Evolutionary conservation across 2,888 invertebrate species (phyloP).

Genomic region (Sarcophaga rosellei): DNA sequence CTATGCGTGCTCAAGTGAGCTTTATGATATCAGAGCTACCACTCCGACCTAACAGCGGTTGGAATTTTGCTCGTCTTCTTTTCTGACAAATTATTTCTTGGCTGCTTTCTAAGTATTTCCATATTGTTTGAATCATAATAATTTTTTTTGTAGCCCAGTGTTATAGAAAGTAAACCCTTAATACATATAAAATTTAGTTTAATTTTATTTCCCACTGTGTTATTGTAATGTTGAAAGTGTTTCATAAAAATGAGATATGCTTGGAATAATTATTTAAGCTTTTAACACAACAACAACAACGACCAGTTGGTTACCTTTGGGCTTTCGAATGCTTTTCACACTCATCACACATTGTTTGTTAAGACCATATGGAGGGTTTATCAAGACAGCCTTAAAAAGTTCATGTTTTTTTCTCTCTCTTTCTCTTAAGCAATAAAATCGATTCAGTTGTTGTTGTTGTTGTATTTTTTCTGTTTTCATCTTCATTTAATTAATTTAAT

Average conservation of each 20-base stretch:
- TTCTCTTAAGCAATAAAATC: too few species aligned
- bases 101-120: too few species aligned
- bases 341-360: constrained; percentile 12
- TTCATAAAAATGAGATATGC: constrained; percentile 5
- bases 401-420: neutral
- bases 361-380: neutral
- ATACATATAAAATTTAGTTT: too few species aligned
- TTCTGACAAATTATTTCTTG: too few species aligned
- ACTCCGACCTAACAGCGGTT: too few species aligned
- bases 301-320: constrained; percentile 21
- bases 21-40: too few species aligned
- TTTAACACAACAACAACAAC: neutral
- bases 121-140: too few species aligned
- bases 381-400: neutral
- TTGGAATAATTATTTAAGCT: constrained; percentile 20
- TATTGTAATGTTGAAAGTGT: too few species aligned
- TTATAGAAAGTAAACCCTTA: too few species aligned
- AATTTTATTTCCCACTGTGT: constrained; percentile 1
- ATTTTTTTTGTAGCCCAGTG: too few species aligned
- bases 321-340: constrained; percentile 9
- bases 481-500: constrained; percentile 65
- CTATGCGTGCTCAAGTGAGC: too few species aligned
- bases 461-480: neutral
- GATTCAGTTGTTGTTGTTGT: neutral
- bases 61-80: too few species aligned